phyloP scores from a whole-genome alignment of 2,888 invertebrate species.

The Pristionchus fissidentatus region DNA sequence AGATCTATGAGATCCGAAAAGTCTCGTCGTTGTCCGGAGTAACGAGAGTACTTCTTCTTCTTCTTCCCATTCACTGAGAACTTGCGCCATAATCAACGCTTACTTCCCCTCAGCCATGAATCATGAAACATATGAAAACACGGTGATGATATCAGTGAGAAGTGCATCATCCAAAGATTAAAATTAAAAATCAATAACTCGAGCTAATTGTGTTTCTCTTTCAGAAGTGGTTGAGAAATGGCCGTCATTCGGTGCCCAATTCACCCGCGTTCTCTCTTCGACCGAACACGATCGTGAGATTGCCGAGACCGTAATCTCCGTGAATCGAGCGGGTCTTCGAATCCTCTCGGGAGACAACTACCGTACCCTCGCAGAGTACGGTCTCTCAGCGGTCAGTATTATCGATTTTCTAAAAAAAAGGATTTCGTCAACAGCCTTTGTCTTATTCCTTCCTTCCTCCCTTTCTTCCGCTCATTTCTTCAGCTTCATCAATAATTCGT shows the following conservation, averaged over 20 bases:
- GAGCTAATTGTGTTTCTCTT: not conserved
- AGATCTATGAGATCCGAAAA: no score
- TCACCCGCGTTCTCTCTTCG: constrained; percentile 82
- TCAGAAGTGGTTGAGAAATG: constrained; percentile 92
- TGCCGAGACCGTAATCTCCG: constrained; percentile 90
- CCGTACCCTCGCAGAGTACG: constrained; percentile 49
- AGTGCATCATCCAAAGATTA: constrained; percentile 52
- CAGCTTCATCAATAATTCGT: no score
- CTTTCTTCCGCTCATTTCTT: no score
- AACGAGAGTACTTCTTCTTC: no score
- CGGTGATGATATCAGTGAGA: no score
- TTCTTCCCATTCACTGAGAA: no score
- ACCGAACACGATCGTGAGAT: constrained; percentile 26
- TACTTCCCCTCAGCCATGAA: no score
- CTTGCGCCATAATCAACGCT: no score
- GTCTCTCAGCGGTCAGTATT: constrained; percentile 33
- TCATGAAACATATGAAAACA: no score
- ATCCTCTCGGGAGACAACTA: constrained; percentile 80
- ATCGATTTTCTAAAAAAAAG: not conserved
- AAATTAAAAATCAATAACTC: constrained; percentile 53
- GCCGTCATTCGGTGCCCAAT: constrained; percentile 96
- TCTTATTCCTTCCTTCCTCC: not conserved
- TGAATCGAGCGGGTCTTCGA: constrained; percentile 92
- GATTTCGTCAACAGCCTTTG: no score
- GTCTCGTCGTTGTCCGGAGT: no score